These are phyloP conservation scores for Urechis unicinctus DNA, from an alignment of 2,888 invertebrate genomes.

Conservation along the genomic window DNA sequence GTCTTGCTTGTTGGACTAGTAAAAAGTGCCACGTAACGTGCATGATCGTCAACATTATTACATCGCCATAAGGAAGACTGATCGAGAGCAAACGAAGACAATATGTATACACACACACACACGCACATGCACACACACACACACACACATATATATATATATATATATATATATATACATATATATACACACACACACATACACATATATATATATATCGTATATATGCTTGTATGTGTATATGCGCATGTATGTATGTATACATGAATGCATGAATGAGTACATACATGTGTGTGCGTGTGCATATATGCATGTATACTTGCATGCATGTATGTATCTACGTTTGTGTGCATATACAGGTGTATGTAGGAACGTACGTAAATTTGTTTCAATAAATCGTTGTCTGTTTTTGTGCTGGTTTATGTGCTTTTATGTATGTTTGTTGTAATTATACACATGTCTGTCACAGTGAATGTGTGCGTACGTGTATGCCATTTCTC, in stretches of 20 bases:
- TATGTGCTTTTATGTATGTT: background rate
- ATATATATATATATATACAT: conserved; percentile 3
- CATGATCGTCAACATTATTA: no score
- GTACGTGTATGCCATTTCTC: no score
- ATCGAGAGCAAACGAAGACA: no score
- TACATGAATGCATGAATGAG: conserved; percentile 2
- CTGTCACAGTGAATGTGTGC: background rate
- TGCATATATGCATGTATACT: conserved; percentile 1
- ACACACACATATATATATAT: background rate
- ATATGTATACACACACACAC: no score
- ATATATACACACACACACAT: background rate
- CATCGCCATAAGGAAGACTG: no score
- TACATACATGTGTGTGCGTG: background rate
- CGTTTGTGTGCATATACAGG: background rate
- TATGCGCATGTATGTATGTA: conserved; percentile 5
- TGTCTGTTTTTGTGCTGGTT: background rate
- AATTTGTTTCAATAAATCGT: background rate
- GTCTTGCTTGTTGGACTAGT: no score
- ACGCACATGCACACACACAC: conserved; percentile 1
- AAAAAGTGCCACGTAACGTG: no score
- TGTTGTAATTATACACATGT: background rate
- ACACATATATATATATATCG: background rate
- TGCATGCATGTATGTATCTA: background rate
- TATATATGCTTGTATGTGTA: background rate
- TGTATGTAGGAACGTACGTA: background rate